These are phyloP conservation scores for Siderastrea radians DNA, from an alignment of 92 coral and sea anemone species.

Conservation along the genomic window DNA sequence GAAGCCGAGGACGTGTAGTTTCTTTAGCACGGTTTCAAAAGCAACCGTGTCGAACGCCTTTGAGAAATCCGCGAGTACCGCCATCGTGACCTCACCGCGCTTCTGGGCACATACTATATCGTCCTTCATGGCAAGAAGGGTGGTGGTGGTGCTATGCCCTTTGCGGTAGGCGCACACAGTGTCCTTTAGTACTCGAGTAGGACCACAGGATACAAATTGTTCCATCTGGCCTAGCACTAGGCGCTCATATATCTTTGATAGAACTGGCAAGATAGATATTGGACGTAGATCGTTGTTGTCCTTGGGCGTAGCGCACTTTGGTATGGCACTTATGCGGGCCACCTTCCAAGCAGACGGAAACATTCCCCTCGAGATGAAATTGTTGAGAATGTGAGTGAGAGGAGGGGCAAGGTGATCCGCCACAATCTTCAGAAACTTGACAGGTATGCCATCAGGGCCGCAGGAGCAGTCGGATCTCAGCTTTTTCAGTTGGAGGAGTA, in stretches of 20 bases:
- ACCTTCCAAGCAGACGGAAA: not conserved
- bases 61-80: not conserved
- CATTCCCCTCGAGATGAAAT: not conserved
- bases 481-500: no score
- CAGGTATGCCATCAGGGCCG: no score
- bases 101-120: not conserved
- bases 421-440: no score
- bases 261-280: not conserved
- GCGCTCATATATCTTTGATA: not conserved
- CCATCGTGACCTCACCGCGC: not conserved
- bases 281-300: not conserved
- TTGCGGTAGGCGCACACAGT: not conserved
- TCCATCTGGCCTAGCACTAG: not conserved
- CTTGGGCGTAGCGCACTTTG: not conserved
- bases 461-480: no score
- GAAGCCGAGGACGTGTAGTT: not conserved
- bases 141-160: not conserved
- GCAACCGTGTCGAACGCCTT: not conserved
- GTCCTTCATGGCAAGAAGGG: not conserved
- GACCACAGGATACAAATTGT: not conserved
- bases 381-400: no score
- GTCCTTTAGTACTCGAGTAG: not conserved
- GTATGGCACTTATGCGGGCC: not conserved
- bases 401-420: no score
- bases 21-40: not conserved